Conservation (phyloP, 2,888 invertebrate species). For the Norana najaformis region DNA sequence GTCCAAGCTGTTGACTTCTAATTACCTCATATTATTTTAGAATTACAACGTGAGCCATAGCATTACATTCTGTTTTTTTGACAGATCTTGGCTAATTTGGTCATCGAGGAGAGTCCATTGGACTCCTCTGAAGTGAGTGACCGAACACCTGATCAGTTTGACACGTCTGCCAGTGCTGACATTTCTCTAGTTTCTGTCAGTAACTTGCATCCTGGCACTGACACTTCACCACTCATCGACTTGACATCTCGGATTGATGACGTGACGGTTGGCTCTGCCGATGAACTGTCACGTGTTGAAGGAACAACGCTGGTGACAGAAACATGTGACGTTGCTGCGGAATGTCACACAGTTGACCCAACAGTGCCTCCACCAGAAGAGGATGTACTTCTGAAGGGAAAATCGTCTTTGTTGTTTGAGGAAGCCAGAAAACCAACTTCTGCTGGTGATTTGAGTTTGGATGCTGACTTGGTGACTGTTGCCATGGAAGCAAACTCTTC, state of each 20-base stretch:
- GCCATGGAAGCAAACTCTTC: background rate
- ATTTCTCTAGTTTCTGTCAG: background rate
- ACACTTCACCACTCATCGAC: background rate
- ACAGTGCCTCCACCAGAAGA: background rate
- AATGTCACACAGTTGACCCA: background rate
- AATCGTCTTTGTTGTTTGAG: background rate
- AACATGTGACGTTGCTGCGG: background rate
- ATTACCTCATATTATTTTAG: background rate
- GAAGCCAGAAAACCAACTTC: no score
- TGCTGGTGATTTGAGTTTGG: no score
- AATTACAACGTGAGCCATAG: no score
- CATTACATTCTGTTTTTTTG: background rate
- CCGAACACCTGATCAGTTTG: background rate
- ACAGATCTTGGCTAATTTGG: background rate
- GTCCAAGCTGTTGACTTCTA: background rate
- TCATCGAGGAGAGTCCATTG: background rate
- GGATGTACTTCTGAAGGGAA: background rate
- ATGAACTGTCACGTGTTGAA: background rate
- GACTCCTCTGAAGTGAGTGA: background rate
- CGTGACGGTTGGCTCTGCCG: background rate
- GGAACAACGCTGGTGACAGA: background rate
- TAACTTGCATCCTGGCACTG: background rate
- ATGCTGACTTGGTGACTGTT: background rate
- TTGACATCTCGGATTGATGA: background rate
- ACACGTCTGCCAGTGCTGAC: background rate